A percentile compares a stretch with the other conserved stretches of the same genome.
Conservation (phyloP, 2,113 vertebrate species). For the Trinectes maculatus region DNA sequence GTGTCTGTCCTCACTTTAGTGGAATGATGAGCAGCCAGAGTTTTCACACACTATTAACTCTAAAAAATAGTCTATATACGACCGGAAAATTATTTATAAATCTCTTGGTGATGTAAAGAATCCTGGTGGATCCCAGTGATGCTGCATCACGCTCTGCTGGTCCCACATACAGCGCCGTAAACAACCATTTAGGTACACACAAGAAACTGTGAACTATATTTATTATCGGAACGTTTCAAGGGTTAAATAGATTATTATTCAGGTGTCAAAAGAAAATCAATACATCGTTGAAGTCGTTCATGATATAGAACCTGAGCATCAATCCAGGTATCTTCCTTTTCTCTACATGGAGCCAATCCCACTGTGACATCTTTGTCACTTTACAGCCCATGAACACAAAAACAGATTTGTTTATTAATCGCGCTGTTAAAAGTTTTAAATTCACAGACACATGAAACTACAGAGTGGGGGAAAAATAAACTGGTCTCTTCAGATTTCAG, state of each 20-base stretch:
- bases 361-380: slow-evolving; percentile 18
- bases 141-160: slow-evolving; percentile 16
- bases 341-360: slow-evolving; percentile 25
- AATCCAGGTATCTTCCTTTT: not conserved
- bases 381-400: slow-evolving; percentile 26
- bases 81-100: slow-evolving; percentile 40
- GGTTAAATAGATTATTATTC: not conserved
- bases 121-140: slow-evolving; percentile 17
- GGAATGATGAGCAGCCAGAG: slow-evolving; percentile 51
- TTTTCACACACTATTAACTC: slow-evolving; percentile 59
- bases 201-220: slow-evolving; percentile 8
- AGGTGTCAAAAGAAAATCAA: not conserved
- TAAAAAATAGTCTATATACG: slow-evolving; percentile 29
- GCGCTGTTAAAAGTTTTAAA: slow-evolving; percentile 30
- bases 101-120: slow-evolving; percentile 36
- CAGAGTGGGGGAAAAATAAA: not conserved
- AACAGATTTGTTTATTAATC: slow-evolving; percentile 46
- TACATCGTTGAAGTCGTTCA: slow-evolving; percentile 1
- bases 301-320: slow-evolving; percentile 21
- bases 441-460: slow-evolving; percentile 6
- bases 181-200: slow-evolving; percentile 15
- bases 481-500: not conserved
- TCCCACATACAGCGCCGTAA: slow-evolving; percentile 27
- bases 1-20: slow-evolving; percentile 58
- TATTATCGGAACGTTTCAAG: slow-evolving; percentile 5